A percentile compares a stretch with the other conserved stretches of the same genome.
Conservation (phyloP, 1,140 invertebrate species). For the Chironomus striatipennis region DNA sequence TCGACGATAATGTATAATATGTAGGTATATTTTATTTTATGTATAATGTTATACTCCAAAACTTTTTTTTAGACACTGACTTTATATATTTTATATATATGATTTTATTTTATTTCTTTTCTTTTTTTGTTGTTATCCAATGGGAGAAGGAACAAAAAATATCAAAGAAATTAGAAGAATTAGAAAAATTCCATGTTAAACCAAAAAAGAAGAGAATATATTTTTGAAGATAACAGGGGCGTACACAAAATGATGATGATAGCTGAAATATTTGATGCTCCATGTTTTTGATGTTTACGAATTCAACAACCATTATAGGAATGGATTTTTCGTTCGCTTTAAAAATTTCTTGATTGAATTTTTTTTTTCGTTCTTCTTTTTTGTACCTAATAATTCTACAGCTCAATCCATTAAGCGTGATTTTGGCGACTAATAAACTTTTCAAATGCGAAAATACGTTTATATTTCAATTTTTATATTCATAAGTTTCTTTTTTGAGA, state of each 20-base stretch:
- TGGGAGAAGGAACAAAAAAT: not conserved
- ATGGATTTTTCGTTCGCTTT: not conserved
- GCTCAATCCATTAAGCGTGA: not conserved
- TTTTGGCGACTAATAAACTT: not conserved
- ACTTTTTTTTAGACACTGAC: not conserved
- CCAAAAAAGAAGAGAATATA: not conserved
- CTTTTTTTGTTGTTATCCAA: not conserved
- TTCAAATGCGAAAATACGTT: not conserved
- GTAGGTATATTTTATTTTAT: constrained; percentile 19
- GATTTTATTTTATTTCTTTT: too few relatives aligned
- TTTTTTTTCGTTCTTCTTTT: not conserved
- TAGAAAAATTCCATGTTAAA: constrained; percentile 19
- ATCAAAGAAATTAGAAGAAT: constrained; percentile 22
- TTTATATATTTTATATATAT: too few relatives aligned
- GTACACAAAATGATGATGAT: not conserved
- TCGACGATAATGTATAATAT: constrained; percentile 22
- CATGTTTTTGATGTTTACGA: constrained; percentile 10
- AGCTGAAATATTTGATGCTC: constrained; percentile 16
- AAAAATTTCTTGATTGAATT: not conserved
- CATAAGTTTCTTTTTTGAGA: too few relatives aligned
- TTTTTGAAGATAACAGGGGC: not conserved
- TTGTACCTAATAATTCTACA: not conserved
- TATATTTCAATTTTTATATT: too few relatives aligned
- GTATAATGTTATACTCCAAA: not conserved
- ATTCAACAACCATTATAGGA: not conserved